These are phyloP conservation scores for Caenorhabditis inopinata DNA, from an alignment of 1,140 invertebrate species.

Conservation along the genomic window DNA sequence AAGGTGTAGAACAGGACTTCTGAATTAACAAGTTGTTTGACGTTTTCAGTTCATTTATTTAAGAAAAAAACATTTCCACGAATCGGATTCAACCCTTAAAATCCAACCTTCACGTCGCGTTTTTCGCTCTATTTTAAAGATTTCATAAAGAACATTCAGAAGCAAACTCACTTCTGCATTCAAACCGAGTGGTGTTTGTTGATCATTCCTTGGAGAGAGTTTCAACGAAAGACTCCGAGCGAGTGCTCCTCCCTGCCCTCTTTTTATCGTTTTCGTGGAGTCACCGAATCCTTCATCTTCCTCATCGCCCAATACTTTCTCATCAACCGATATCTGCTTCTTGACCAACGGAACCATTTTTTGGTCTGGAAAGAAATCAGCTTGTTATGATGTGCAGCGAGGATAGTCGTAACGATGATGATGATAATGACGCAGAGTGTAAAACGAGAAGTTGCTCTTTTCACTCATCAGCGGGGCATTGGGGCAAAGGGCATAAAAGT, in stretches of 20 bases:
- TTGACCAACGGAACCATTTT: neutral
- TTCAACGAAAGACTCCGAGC: neutral
- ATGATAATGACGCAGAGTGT: neutral
- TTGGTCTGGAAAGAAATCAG: neutral
- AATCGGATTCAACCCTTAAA: too few species aligned
- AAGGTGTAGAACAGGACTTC: neutral
- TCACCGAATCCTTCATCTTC: neutral
- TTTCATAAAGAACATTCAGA: too few species aligned
- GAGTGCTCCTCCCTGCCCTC: neutral
- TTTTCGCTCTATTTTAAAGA: too few species aligned
- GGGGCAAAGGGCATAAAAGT: neutral
- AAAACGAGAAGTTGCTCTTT: neutral
- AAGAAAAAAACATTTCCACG: too few species aligned
- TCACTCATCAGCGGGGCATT: neutral
- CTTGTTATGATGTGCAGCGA: neutral
- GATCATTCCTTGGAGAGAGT: neutral
- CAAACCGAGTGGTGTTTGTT: neutral
- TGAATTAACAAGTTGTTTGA: too few species aligned
- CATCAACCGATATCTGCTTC: slow-evolving; percentile 14
- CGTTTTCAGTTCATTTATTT: too few species aligned
- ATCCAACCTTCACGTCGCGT: neutral
- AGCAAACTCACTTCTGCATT: neutral
- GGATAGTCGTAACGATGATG: neutral
- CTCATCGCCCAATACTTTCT: neutral
- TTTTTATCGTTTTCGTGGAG: neutral